phyloP scores from a whole-genome alignment of 2,113 vertebrate species.

The Hymenochirus boettgeri region DNA sequence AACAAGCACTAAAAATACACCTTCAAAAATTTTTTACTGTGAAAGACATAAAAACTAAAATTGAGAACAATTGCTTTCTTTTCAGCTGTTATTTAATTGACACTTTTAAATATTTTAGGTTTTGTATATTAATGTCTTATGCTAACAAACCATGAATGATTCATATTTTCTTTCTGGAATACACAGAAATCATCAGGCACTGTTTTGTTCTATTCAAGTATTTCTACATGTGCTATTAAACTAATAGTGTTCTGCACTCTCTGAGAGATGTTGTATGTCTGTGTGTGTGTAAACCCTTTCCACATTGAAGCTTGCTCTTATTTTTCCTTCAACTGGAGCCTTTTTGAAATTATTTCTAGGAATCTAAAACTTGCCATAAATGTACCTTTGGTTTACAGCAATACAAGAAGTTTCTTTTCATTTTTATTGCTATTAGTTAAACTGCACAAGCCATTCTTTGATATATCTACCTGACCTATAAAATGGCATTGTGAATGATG shows the following conservation, averaged over 20 bases:
- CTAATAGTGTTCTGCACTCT: conserved; percentile 16
- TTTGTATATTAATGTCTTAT: conserved; percentile 13
- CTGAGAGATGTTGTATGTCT: neutral
- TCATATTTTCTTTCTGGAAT: conserved; percentile 19
- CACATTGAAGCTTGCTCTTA: neutral
- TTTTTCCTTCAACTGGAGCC: neutral
- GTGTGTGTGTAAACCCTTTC: conserved; percentile 7
- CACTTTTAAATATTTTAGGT: conserved; percentile 15
- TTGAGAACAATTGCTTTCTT: conserved; percentile 4
- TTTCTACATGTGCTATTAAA: conserved; percentile 12
- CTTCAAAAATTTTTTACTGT: too few species aligned
- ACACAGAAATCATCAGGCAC: conserved; percentile 23
- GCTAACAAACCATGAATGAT: conserved; percentile 30
- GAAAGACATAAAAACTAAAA: too few species aligned
- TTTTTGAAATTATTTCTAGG: conserved; percentile 18
- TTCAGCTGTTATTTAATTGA: conserved; percentile 14
- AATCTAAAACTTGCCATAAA: conserved; percentile 8
- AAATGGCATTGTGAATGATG: too few species aligned
- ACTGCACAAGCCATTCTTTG: too few species aligned
- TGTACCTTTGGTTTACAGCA: neutral
- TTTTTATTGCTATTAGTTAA: conserved; percentile 6
- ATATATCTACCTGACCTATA: too few species aligned
- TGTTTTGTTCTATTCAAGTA: conserved; percentile 19
- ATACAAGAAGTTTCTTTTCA: conserved; percentile 4
- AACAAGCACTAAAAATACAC: too few species aligned